phyloP scores from a whole-genome alignment of 2,888 invertebrate species.

The Caenorhabditis afra region DNA sequence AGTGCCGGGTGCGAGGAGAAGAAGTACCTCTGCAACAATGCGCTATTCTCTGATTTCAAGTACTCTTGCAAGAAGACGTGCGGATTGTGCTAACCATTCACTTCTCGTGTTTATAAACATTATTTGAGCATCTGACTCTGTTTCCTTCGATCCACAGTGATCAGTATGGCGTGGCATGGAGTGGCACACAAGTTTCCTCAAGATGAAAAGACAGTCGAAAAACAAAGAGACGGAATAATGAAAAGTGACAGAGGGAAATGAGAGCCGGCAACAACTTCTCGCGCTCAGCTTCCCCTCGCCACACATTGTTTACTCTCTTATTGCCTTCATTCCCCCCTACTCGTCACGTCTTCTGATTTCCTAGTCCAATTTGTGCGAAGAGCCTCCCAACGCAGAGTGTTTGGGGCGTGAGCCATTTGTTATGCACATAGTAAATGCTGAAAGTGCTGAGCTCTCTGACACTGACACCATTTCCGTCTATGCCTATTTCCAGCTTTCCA shows the following conservation, averaged over 20 bases:
- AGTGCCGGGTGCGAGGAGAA: conserved; percentile 7
- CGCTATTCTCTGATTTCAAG: conserved; percentile 20
- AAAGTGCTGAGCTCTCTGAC: conserved; percentile 21
- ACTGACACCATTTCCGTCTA: conserved; percentile 16
- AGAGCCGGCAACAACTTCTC: background rate
- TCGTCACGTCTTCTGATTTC: conserved; percentile 35
- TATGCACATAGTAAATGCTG: conserved; percentile 41
- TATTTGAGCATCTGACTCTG: background rate
- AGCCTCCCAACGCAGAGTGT: background rate
- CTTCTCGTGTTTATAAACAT: background rate
- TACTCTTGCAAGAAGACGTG: conserved; percentile 22
- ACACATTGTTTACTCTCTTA: conserved; percentile 22
- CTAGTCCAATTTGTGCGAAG: conserved; percentile 23
- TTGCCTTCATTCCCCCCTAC: conserved; percentile 5
- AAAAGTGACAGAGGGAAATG: conserved; percentile 37
- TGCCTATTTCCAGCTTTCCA: background rate
- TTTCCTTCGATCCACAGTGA: too few species aligned
- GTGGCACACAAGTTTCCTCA: too few species aligned
- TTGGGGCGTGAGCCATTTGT: conserved; percentile 23
- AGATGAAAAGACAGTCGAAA: too few species aligned
- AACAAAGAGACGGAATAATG: conserved; percentile 12
- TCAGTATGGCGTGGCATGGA: too few species aligned
- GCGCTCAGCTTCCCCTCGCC: conserved; percentile 1
- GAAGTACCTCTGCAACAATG: conserved; percentile 30
- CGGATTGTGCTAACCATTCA: conserved; percentile 35